Conservation (phyloP, 2,888 invertebrate genomes). For the Nomada ruficornis region DNA sequence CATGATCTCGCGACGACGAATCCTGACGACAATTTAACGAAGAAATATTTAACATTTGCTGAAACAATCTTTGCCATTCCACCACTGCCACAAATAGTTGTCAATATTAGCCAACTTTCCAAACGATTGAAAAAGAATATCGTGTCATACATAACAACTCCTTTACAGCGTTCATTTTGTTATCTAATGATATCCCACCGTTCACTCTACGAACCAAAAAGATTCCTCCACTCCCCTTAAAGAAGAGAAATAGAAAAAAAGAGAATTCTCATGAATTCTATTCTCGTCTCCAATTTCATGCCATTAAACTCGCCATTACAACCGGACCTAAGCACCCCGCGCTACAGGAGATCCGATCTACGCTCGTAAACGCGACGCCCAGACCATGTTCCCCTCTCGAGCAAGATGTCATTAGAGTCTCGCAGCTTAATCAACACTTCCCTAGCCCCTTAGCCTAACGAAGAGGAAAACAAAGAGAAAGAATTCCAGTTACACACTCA, state of each 20-base stretch:
- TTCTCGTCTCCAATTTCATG: background rate
- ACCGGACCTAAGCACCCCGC: background rate
- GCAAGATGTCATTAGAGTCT: conserved; percentile 27
- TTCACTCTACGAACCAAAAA: too few species aligned
- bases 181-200: too few species aligned
- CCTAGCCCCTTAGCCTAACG: conserved; percentile 4
- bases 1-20: conserved; percentile 71
- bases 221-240: background rate
- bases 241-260: background rate
- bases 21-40: conserved; percentile 54
- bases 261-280: background rate
- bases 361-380: conserved; percentile 11
- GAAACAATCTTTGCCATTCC: background rate
- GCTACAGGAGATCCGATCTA: conserved; percentile 7
- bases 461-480: conserved; percentile 7
- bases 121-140: too few species aligned
- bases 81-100: too few species aligned
- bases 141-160: too few species aligned
- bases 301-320: background rate
- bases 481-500: conserved; percentile 52
- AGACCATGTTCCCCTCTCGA: background rate
- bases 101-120: too few species aligned
- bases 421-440: conserved; percentile 48
- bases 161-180: too few species aligned
- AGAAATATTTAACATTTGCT: background rate